These are phyloP conservation scores for Misgurnus anguillicaudatus DNA, from an alignment of 2,113 vertebrate genomes.

Conservation along the genomic window DNA sequence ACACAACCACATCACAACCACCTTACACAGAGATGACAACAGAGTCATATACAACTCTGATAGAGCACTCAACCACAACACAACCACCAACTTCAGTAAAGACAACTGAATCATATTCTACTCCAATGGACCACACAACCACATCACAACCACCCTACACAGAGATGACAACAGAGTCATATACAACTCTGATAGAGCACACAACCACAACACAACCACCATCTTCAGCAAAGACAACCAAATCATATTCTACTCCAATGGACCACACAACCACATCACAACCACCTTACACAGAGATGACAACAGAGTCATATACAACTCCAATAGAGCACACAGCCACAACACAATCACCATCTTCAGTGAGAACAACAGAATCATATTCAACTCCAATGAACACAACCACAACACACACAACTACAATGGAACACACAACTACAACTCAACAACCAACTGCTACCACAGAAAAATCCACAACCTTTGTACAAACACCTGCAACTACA, in stretches of 20 bases:
- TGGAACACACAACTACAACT: neutral
- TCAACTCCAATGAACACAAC: slow-evolving; percentile 28
- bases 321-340: neutral
- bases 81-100: neutral
- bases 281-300: slow-evolving; percentile 1
- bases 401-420: neutral
- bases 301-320: neutral
- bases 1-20: neutral
- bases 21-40: slow-evolving; percentile 19
- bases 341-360: neutral
- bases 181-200: neutral
- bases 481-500: neutral
- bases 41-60: neutral
- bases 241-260: neutral
- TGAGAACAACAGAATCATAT: neutral
- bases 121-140: neutral
- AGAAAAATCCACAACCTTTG: neutral
- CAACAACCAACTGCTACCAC: neutral
- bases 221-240: neutral
- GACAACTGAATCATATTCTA: too few relatives aligned
- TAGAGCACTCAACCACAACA: neutral
- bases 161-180: neutral
- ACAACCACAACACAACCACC: neutral
- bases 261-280: neutral
- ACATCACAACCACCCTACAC: neutral